Percentiles rank a stretch among this genome's conserved stretches.
These are phyloP conservation scores for Hylyphantes graminicola DNA, from an alignment of 1,140 invertebrate genomes.

Conservation along the genomic window DNA sequence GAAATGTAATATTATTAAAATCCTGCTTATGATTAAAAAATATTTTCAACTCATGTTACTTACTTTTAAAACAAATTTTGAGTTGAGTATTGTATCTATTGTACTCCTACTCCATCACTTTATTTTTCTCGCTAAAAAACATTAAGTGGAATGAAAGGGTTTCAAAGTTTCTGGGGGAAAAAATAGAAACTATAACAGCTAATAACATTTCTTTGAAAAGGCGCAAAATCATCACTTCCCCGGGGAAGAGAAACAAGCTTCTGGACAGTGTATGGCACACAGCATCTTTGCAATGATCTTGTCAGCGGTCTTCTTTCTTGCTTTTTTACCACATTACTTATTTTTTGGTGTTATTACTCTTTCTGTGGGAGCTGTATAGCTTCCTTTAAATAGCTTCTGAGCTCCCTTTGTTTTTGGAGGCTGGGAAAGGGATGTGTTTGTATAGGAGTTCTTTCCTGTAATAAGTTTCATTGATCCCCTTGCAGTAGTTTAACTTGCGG, in stretches of 20 bases:
- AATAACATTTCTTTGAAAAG: not conserved
- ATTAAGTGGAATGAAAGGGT: too few species aligned
- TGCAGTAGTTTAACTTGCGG: not conserved
- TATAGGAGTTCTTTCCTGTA: too few species aligned
- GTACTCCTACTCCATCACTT: too few species aligned
- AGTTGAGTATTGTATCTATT: too few species aligned
- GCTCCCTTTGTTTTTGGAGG: slow-evolving; percentile 2
- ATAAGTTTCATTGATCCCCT: not conserved
- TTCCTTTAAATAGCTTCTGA: slow-evolving; percentile 12
- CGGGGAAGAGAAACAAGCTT: slow-evolving; percentile 16
- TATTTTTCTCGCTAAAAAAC: too few species aligned
- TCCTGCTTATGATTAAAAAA: too few species aligned
- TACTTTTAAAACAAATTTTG: too few species aligned
- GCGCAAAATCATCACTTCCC: not conserved
- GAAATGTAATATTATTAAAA: too few species aligned
- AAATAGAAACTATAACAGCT: not conserved
- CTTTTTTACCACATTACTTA: not conserved
- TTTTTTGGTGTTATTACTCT: slow-evolving; percentile 8
- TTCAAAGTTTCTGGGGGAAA: too few species aligned
- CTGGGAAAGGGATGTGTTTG: too few species aligned
- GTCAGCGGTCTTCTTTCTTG: slow-evolving; percentile 10
- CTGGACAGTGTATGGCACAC: slow-evolving; percentile 5
- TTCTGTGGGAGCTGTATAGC: not conserved
- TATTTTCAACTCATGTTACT: too few species aligned
- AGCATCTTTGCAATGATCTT: slow-evolving; percentile 2